Evolutionary conservation across 2,113 vertebrate species (phyloP).

Genomic region (Cavia porcellus): DNA sequence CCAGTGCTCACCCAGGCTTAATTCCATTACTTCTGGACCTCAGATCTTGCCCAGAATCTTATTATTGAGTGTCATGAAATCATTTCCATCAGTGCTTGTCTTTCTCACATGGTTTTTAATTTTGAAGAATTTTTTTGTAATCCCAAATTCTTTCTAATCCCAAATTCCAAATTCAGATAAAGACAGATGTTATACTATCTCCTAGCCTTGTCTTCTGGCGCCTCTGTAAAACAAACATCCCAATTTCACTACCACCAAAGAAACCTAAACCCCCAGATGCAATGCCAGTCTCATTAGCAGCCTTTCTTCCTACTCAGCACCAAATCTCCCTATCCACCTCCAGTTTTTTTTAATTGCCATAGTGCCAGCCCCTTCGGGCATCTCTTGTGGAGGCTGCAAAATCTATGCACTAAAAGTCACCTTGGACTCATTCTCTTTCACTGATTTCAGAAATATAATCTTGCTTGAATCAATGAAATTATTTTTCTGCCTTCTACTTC

Average conservation of each 20-base stretch:
- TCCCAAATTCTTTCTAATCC: not conserved
- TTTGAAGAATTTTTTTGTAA: not conserved
- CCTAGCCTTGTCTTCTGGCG: not conserved
- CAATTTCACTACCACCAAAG: not conserved
- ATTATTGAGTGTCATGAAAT: not conserved
- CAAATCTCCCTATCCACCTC: not conserved
- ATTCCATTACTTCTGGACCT: not conserved
- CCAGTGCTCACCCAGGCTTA: not conserved
- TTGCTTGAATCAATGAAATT: not conserved
- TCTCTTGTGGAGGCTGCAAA: not conserved
- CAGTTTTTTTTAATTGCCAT: not conserved
- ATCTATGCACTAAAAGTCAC: not conserved
- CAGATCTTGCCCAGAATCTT: slow-evolving; percentile 8
- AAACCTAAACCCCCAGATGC: not conserved
- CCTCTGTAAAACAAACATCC: not conserved
- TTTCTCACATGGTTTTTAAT: not conserved
- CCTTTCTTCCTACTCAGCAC: not conserved
- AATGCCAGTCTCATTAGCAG: not conserved
- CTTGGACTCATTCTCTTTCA: not conserved
- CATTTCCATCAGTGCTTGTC: not conserved
- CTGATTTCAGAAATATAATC: not conserved
- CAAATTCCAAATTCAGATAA: not conserved
- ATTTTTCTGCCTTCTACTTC: not conserved
- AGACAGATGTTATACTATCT: not conserved
- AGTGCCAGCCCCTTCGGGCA: not conserved